These are phyloP conservation scores for Papilio polyxenes DNA, from an alignment of 1,140 invertebrate species.

Conservation along the genomic window DNA sequence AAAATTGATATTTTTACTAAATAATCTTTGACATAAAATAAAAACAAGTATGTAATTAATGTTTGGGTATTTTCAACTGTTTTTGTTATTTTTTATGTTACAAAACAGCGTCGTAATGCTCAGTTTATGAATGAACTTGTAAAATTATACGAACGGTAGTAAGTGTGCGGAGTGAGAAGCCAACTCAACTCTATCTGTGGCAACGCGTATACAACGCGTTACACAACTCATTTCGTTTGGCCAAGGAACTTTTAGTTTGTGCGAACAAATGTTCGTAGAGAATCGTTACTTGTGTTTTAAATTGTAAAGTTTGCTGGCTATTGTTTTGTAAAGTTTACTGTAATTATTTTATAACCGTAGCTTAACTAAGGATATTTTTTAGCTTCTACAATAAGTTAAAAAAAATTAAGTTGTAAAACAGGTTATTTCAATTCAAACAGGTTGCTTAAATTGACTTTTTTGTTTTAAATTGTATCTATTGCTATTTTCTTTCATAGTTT, in stretches of 20 bases:
- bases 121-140: conserved; percentile 30
- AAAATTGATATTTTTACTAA: not conserved
- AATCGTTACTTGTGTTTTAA: not conserved
- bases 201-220: conserved; percentile 1
- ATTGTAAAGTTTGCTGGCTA: not conserved
- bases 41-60: not conserved
- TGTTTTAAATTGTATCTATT: too few species aligned
- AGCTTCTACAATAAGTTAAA: too few species aligned
- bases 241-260: not conserved
- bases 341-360: too few species aligned
- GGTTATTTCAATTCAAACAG: too few species aligned
- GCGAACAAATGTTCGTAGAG: conserved; percentile 13
- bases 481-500: too few species aligned
- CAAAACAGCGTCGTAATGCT: not conserved
- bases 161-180: not conserved
- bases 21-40: not conserved
- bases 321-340: not conserved
- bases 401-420: too few species aligned
- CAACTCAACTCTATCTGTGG: conserved; percentile 18
- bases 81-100: not conserved
- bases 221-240: conserved; percentile 4
- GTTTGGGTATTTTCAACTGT: not conserved
- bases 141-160: conserved; percentile 22
- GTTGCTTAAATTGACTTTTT: too few species aligned
- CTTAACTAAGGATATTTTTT: too few species aligned